Conservation (phyloP, 2,888 invertebrate genomes). For the Cyrtodaria siliqua region DNA sequence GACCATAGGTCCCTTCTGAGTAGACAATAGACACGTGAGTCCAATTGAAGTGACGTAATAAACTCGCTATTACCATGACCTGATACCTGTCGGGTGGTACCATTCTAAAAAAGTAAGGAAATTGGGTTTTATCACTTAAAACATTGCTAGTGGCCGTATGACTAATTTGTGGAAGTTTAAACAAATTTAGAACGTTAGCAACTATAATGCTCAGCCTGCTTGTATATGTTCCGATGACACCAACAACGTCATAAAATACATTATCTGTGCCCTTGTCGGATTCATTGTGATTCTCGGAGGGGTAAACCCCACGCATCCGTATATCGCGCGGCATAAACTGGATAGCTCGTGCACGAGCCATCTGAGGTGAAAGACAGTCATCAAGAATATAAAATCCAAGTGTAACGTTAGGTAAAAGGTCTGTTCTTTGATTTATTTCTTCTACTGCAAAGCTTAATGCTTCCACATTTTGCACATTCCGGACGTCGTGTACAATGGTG, state of each 20-base stretch:
- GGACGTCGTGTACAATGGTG: conserved; percentile 34
- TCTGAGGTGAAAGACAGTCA: conserved; percentile 66
- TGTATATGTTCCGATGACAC: conserved; percentile 79
- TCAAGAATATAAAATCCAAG: conserved; percentile 72
- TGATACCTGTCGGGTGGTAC: conserved; percentile 80
- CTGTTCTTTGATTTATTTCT: conserved; percentile 63
- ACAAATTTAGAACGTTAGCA: conserved; percentile 76
- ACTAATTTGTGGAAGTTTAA: conserved; percentile 78
- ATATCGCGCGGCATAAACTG: conserved; percentile 69
- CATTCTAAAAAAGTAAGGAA: conserved; percentile 81
- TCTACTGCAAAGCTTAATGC: conserved; percentile 68
- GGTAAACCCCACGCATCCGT: conserved; percentile 1
- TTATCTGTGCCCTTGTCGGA: not conserved
- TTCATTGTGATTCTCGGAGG: not conserved
- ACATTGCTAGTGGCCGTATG: conserved; percentile 78
- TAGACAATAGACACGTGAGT: conserved; percentile 92
- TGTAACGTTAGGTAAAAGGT: conserved; percentile 64
- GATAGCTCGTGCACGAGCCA: conserved; percentile 69
- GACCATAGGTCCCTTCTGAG: conserved; percentile 88
- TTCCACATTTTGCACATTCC: conserved; percentile 65
- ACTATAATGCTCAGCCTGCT: conserved; percentile 76
- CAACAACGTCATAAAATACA: conserved; percentile 76
- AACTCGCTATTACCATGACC: conserved; percentile 72
- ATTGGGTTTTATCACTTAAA: conserved; percentile 77
- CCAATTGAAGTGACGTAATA: conserved; percentile 88